These are phyloP conservation scores for Hydrozoanthus tunicans DNA, from an alignment of 64 coral and sea anemone species.

Conservation along the genomic window DNA sequence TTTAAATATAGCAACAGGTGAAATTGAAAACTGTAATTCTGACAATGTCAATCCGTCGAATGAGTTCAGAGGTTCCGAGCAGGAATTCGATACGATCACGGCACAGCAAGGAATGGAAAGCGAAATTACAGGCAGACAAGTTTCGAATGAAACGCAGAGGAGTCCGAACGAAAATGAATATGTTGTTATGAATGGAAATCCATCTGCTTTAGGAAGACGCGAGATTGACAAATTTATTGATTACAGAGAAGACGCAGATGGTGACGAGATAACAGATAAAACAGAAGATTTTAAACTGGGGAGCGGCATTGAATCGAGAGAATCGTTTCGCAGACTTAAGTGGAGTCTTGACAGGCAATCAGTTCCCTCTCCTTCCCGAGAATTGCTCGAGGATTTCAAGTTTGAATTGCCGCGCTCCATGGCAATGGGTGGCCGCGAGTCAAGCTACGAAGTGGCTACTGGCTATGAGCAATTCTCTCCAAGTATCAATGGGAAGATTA, in stretches of 20 bases:
- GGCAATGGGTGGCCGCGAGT: conserved; percentile 30
- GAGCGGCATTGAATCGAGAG: conserved; percentile 9
- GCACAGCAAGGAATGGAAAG: conserved; percentile 36
- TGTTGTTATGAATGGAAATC: conserved; percentile 45
- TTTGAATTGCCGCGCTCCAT: conserved; percentile 23
- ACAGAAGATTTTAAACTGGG: neutral
- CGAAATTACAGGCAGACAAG: conserved; percentile 12
- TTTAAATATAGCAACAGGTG: conserved; percentile 61
- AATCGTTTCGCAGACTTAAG: neutral
- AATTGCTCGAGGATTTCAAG: conserved; percentile 43
- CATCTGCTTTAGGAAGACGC: neutral
- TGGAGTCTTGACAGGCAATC: conserved; percentile 34
- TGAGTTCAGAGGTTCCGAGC: neutral
- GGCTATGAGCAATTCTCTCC: conserved; percentile 45
- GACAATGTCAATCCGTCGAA: conserved; percentile 7
- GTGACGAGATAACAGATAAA: conserved; percentile 41
- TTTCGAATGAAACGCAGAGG: conserved; percentile 29
- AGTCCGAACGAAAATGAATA: conserved; percentile 36
- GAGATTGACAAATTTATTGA: conserved; percentile 35
- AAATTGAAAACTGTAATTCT: conserved; percentile 29
- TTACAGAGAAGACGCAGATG: conserved; percentile 51
- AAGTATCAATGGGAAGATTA: conserved; percentile 33
- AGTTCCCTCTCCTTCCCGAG: conserved; percentile 8
- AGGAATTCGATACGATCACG: conserved; percentile 17
- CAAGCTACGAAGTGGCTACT: conserved; percentile 11